A percentile compares a stretch with the other conserved stretches of the same genome.
Conservation (phyloP, 2,797 vertebrate species). For the Phoxinus dragarum region DNA sequence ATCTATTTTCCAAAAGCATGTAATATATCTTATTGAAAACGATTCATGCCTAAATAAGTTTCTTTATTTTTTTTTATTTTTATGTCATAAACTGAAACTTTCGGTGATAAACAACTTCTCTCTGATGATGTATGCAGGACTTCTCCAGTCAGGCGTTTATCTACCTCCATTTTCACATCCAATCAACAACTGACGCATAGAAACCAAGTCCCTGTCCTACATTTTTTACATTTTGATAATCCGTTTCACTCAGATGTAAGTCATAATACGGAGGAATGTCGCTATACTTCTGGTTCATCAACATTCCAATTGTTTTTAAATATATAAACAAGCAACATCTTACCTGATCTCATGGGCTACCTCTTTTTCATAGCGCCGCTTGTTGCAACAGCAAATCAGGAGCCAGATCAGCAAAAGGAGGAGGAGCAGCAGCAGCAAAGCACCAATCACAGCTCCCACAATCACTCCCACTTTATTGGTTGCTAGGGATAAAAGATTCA, state of each 20-base stretch:
- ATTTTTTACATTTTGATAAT: neutral
- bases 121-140: neutral
- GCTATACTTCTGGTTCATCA: neutral
- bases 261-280: no score
- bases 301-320: neutral
- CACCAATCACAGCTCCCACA: conserved; percentile 84
- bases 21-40: neutral
- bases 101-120: neutral
- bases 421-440: conserved; percentile 83
- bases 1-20: neutral
- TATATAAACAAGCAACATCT: neutral
- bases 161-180: neutral
- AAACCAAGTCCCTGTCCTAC: neutral
- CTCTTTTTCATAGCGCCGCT: conserved; percentile 81
- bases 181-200: neutral
- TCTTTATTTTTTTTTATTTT: no score
- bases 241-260: neutral
- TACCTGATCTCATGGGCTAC: conserved; percentile 86
- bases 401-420: conserved; percentile 88
- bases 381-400: conserved; percentile 84
- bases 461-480: conserved; percentile 83
- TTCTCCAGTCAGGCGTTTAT: neutral
- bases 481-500: conserved; percentile 70
- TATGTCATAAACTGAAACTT: neutral
- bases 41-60: neutral